Evolutionary conservation across 2,113 vertebrate genomes (phyloP), one percentile per base, ranked within the genome.

Genomic region (Caretta caretta): DNA sequence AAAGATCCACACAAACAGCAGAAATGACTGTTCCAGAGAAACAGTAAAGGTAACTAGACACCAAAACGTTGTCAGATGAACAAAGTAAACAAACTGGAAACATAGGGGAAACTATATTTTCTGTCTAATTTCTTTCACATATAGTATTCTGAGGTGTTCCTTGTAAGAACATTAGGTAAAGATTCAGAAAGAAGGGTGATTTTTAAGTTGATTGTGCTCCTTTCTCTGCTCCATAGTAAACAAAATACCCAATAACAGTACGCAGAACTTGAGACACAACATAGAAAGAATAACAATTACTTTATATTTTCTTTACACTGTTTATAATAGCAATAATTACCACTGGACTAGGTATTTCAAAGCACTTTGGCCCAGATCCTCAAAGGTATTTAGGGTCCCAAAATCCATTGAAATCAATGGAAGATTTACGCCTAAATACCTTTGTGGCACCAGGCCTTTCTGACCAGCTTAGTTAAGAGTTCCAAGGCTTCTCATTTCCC

Each of bases 401-500:
- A 72, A 19, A 38, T 72, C 65, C 16, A 17, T 38, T 72, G n/a
- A 38, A 38, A 72, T 72, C 19, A 72, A 38, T 72, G 65, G 19
- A 72, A 38, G n/a, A 72, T 38, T 38, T 17, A 72, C 22, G 8
- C 65, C 65, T 72, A 72, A 72, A 72, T 72, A 72, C 35, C 17
- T 72, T 72, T 38, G 19, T 72, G n/a, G n/a, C 19, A 72, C n/a
- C n/a, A 72, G n/a, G 35, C 10, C 65, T 72, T 72, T 72, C n/a
- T 95, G 89, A 97, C 88, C 82, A 38, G 72, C 93, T 93, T 92
- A 59, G 50, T 92, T 92, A 42, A 87, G 86, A 80, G 95, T 95
- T 92, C 10, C 92, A 54, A 80, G 95, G 95, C 91, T 13, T 81
- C 91, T 90, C 83, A 94, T 93, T 97, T 97, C 96, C 95, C 94